These are phyloP conservation scores for Pyrgilauda ruficollis DNA, from an alignment of 2,113 vertebrate species.

Conservation along the genomic window DNA sequence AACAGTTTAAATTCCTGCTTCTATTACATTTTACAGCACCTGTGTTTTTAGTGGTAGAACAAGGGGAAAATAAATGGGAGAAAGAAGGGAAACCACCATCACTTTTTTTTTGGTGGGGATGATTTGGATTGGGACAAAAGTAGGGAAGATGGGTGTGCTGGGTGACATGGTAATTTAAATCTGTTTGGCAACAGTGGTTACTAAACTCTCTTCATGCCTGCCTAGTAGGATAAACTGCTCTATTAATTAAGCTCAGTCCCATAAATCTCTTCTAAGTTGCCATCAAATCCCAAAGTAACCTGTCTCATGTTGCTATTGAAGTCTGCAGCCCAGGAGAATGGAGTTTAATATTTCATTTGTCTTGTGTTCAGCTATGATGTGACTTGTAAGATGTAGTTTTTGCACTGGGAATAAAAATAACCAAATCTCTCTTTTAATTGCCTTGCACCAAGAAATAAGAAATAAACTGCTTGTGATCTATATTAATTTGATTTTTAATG, in stretches of 20 bases:
- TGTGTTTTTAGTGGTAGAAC: neutral
- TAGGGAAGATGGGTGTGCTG: neutral
- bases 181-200: neutral
- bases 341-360: conserved; percentile 27
- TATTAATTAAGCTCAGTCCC: conserved; percentile 27
- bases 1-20: neutral
- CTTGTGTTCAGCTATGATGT: neutral
- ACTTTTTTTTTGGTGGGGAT: neutral
- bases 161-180: neutral
- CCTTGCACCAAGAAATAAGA: neutral
- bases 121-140: neutral
- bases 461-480: neutral
- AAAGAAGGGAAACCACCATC: neutral
- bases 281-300: conserved; percentile 13
- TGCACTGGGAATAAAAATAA: conserved; percentile 10
- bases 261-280: conserved; percentile 12
- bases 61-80: neutral
- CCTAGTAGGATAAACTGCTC: neutral
- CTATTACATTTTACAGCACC: neutral
- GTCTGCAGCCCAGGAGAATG: neutral
- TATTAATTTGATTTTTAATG: conserved; percentile 23
- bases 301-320: neutral
- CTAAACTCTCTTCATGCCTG: neutral
- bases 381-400: neutral
- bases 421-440: neutral